Evolutionary conservation across 1,140 invertebrate species (phyloP), one percentile per base, ranked within the genome.

Genomic region (Ceratina calcarata): DNA sequence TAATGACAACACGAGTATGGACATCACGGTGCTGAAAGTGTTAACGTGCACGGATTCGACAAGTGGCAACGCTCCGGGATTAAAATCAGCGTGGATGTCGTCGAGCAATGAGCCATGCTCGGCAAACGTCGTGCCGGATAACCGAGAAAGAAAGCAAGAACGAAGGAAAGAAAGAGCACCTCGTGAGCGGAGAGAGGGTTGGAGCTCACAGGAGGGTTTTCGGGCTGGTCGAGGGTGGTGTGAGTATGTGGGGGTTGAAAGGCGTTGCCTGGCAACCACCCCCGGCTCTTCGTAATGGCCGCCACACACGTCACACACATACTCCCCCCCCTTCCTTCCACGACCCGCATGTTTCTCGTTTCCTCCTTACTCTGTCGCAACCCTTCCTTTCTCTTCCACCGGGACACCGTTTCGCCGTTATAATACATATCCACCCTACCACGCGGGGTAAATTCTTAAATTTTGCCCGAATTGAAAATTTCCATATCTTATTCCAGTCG

Each of bases 301-400:
- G 91, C 91, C 91, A 92, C 91, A 92, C 91, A 92, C 91, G 91
- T 91, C 89, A 92, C 91, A 91, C 88, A 90, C 88, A 90, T 87
- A 87, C 85, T 83, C 87, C 74, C 86, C 68, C 80, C 86, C 68
- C 80, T 83, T 81, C 82, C 74, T 77, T 82, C 75, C 66, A 65
- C 68, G 80, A 71, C 84, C 67, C 72, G 32, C 15, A 18, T 62
- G 60, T 65, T 24, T 73, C 70, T 13, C 69, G 18, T 71, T 60
- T 65, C 65, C 62, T 51, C 51, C 65, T 27, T 53, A 65, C 49
- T 60, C 61, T 0, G 15, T 10, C 55, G 13, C 37, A 37, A 37
- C 57, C 75, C 49, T 58, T 72, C 71, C 72, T 77, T 67, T 71
- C 66, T 66, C 66, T 18, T 57, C 72, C 37, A 45, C 69, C 57